Percentiles rank a stretch among this genome's conserved stretches.
Conservation (phyloP, 2,888 invertebrate species). For the Nymphalis urticae region DNA sequence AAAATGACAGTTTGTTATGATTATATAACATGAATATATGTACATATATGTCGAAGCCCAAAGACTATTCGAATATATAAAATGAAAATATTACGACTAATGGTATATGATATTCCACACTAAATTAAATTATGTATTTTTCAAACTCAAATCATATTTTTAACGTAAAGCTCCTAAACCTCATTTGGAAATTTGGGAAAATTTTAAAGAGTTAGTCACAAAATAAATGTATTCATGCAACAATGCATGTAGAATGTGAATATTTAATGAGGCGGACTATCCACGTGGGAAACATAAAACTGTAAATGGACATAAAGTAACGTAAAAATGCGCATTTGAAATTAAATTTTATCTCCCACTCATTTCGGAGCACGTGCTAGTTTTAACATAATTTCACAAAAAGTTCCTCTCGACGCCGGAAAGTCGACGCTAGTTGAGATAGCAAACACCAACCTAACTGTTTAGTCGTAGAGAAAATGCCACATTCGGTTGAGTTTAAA, state of each 20-base stretch:
- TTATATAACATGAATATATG: no score
- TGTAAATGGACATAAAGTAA: slow-evolving; percentile 19
- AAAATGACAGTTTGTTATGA: no score
- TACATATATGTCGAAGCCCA: no score
- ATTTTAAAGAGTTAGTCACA: slow-evolving; percentile 7
- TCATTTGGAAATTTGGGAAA: neutral
- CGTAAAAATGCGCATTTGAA: slow-evolving; percentile 28
- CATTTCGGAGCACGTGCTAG: slow-evolving; percentile 20
- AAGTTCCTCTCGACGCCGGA: slow-evolving; percentile 23
- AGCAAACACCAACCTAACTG: slow-evolving; percentile 5
- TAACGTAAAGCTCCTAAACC: neutral
- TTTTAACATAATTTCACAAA: slow-evolving; percentile 25
- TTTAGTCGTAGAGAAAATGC: neutral
- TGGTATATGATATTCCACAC: no score
- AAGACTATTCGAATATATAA: no score
- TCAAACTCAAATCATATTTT: neutral
- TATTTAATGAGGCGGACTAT: slow-evolving; percentile 22
- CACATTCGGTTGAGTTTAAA: neutral
- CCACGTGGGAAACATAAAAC: slow-evolving; percentile 10
- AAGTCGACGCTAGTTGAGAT: slow-evolving; percentile 3
- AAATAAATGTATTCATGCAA: slow-evolving; percentile 21
- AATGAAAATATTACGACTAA: no score
- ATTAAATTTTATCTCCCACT: slow-evolving; percentile 24
- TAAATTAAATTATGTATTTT: no score
- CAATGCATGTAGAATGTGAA: slow-evolving; percentile 14